These are phyloP conservation scores for Fulmarus glacialis DNA, from an alignment of 2,113 vertebrate species.

Conservation along the genomic window DNA sequence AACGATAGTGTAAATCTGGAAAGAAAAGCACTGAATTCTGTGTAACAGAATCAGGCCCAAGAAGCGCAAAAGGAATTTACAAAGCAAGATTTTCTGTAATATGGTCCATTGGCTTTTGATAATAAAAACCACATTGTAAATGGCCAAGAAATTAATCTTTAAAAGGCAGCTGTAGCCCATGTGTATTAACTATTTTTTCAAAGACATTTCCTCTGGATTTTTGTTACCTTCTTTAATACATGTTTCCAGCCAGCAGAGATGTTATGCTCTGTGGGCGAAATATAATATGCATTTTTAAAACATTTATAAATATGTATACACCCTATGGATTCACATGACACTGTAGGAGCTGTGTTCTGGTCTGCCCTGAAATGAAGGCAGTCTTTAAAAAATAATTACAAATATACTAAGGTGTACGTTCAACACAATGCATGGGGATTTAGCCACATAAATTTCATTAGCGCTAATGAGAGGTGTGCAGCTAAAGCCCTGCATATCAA, in stretches of 20 bases:
- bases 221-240: constrained; percentile 49
- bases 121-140: constrained; percentile 64
- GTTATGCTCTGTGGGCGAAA: constrained; percentile 49
- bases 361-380: constrained; percentile 18
- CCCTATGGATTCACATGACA: not conserved
- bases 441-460: constrained; percentile 57
- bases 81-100: constrained; percentile 57
- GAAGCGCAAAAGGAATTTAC: constrained; percentile 22
- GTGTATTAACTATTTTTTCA: constrained; percentile 60
- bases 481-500: constrained; percentile 25
- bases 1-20: not conserved
- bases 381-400: constrained; percentile 63
- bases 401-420: constrained; percentile 18
- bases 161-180: constrained; percentile 65
- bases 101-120: constrained; percentile 56
- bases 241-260: constrained; percentile 43
- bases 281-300: constrained; percentile 61
- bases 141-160: constrained; percentile 66
- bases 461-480: constrained; percentile 43
- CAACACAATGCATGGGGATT: constrained; percentile 42
- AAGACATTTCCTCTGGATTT: constrained; percentile 62
- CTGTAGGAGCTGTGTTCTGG: not conserved
- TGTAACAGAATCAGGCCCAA: not conserved
- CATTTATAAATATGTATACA: constrained; percentile 68
- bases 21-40: not conserved